These are phyloP conservation scores for Ploceus nigricollis DNA, from an alignment of 2,113 vertebrate species.

Conservation along the genomic window DNA sequence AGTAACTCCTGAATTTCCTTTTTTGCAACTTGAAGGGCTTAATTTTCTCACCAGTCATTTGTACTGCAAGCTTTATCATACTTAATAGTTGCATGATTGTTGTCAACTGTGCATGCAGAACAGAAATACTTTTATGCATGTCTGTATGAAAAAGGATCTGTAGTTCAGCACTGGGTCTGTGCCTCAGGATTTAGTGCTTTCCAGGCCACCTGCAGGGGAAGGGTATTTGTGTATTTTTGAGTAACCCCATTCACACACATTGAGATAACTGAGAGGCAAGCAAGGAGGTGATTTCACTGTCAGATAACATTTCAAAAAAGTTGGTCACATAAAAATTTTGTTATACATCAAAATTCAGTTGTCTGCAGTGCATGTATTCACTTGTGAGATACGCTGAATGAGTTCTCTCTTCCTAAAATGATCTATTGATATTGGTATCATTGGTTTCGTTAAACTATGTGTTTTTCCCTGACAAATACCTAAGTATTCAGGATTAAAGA, in stretches of 20 bases:
- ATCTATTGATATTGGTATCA: background rate
- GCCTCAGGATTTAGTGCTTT: background rate
- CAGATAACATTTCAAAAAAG: background rate
- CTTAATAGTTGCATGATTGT: background rate
- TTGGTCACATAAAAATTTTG: background rate
- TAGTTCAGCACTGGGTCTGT: background rate
- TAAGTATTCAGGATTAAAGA: background rate
- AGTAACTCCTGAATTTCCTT: background rate
- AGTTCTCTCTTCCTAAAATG: background rate
- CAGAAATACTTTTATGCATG: background rate
- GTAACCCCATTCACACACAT: background rate
- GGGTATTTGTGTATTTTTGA: background rate
- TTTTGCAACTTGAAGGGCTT: background rate
- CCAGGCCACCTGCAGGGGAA: background rate
- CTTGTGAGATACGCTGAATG: background rate
- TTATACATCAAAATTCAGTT: background rate
- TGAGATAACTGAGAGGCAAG: background rate
- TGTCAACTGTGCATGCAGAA: background rate
- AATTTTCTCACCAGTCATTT: background rate
- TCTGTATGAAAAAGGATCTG: background rate
- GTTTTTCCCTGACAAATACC: background rate
- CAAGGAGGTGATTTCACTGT: background rate
- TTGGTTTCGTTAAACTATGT: background rate
- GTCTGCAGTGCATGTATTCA: background rate
- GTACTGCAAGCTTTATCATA: background rate